Base-by-base conservation (phyloP, 2,113 vertebrate species). In the Cyprinodon tularosa region DNA sequence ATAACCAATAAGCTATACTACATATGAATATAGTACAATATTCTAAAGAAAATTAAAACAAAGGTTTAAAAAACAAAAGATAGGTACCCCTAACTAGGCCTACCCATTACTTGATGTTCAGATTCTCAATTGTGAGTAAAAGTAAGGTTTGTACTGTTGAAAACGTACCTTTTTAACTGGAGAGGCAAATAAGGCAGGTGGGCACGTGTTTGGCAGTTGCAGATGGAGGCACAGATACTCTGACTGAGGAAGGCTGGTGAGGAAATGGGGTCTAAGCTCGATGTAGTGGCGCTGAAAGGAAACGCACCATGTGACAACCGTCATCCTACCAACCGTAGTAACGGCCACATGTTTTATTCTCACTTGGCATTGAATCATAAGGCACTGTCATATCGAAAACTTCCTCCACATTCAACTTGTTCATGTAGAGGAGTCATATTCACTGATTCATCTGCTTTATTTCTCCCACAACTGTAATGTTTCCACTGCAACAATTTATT, bases 221-320 rank as follows among this genome's bases (percentile, higher is more conserved):
- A 80, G 67, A 70, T 79, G 36, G 6, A 48, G 64, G 22, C 15
- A 10, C 10, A 60, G 76, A 82, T 87, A 66, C 44, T 71, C 36
- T 65, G 40, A n/a, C 17, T 38, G 57, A 80, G 42, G 50, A 44
- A 62, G 68, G 53, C 78, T 71, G 71, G 48, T 60, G 15, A 78
- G 76, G 78, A 89, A 89, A 82, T 63, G 44, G 15, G 72, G 57
- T 64, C 50, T 70, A 40, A 65, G 29, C 8, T 13, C n/a, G 22
- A 45, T 36, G 74, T 2, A 7, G 62, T 69, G 15, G 1, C 20
- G 65, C 20, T 22, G 6, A 36, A 42, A 77, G 67, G 88, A 88
- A 92, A 87, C 70, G 53, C 44, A 61, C 53, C 87, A 88, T 76
- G 89, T 89, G 87, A 88, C 72, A 20, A 3, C n/a, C 9, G 65